Conservation (phyloP, 1,140 invertebrate genomes). For the Brachionus sp. region DNA sequence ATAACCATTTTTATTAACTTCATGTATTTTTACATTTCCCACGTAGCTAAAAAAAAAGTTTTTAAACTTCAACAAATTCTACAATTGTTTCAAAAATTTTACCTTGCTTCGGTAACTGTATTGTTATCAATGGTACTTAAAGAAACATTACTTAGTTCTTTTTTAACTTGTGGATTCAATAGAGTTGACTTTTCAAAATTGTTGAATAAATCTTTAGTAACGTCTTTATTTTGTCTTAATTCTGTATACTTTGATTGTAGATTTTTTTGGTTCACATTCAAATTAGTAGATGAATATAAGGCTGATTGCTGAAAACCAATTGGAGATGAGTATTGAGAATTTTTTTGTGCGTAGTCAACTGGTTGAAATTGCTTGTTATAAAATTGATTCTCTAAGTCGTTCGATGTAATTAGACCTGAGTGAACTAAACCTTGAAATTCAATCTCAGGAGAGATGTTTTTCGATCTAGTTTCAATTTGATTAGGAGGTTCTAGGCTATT, state of each 20-base stretch:
- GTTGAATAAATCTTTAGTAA: slow-evolving; percentile 36
- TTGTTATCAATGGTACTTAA: slow-evolving; percentile 32
- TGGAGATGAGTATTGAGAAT: not conserved
- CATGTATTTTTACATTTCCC: slow-evolving; percentile 43
- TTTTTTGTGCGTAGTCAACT: not conserved
- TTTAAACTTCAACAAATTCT: not conserved
- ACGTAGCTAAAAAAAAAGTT: slow-evolving; percentile 5
- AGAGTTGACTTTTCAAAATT: slow-evolving; percentile 19
- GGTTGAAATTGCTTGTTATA: slow-evolving; percentile 3
- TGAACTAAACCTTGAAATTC: not conserved
- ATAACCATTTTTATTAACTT: slow-evolving; percentile 45
- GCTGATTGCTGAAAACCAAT: not conserved
- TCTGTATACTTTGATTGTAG: not conserved
- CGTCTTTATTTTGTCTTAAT: not conserved
- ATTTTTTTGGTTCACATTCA: not conserved
- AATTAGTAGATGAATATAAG: not conserved
- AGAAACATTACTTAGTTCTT: slow-evolving; percentile 17
- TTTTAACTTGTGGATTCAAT: not conserved
- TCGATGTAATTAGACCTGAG: not conserved
- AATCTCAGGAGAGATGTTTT: not conserved
- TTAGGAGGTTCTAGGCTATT: not conserved
- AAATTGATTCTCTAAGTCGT: slow-evolving; percentile 25
- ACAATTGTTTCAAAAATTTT: not conserved
- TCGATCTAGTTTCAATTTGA: not conserved
- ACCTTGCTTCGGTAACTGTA: slow-evolving; percentile 39